These are phyloP conservation scores for Marcusenius ussheri DNA, from an alignment of 2,113 vertebrate genomes.

Conservation along the genomic window DNA sequence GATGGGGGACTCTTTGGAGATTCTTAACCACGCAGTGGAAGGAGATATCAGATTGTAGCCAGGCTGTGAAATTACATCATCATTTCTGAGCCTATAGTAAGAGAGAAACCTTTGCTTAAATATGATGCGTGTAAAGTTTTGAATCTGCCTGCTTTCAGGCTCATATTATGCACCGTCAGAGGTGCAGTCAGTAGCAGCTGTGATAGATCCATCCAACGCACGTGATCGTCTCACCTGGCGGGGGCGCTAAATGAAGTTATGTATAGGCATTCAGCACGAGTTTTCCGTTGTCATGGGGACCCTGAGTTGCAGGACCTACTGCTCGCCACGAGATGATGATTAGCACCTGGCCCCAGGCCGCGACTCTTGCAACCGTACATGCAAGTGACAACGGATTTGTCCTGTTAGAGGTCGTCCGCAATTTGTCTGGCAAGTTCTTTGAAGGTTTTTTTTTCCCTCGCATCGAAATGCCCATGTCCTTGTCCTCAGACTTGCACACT, in stretches of 20 bases:
- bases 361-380: conserved; percentile 24
- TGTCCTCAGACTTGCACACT: not conserved
- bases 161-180: conserved; percentile 13
- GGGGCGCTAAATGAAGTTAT: conserved; percentile 39
- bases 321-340: conserved; percentile 32
- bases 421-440: conserved; percentile 9
- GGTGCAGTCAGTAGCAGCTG: not conserved
- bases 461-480: not conserved
- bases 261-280: conserved; percentile 31
- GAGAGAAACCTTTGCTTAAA: conserved; percentile 6
- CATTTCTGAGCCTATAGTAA: conserved; percentile 14
- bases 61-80: conserved; percentile 17
- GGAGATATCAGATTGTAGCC: not conserved
- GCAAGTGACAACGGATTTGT: conserved; percentile 29
- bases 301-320: conserved; percentile 11
- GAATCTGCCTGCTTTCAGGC: conserved; percentile 7
- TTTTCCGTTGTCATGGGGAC: conserved; percentile 40
- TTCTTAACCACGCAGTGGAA: not conserved
- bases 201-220: conserved; percentile 17
- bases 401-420: conserved; percentile 21
- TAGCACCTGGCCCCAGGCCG: conserved; percentile 31
- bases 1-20: conserved; percentile 12
- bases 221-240: conserved; percentile 13
- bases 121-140: not conserved
- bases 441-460: conserved; percentile 27